phyloP scores from a whole-genome alignment of 2,888 invertebrate species.

The Crematogaster levior region DNA sequence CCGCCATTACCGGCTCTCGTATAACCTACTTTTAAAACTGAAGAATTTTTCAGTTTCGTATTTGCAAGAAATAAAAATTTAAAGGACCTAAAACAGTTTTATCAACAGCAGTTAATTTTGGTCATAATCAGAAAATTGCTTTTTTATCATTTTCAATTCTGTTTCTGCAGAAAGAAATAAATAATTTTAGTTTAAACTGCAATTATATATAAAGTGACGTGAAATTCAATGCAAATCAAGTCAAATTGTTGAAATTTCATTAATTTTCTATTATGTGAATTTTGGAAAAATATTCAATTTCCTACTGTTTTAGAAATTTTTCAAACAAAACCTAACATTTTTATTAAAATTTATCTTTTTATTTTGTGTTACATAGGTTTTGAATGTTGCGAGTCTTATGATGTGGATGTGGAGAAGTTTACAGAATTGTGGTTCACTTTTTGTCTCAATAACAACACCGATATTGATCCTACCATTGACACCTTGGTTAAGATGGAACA shows the following conservation, averaged over 20 bases:
- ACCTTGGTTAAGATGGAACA: conserved; percentile 75
- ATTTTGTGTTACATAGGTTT: conserved; percentile 72
- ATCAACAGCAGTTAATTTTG: not conserved
- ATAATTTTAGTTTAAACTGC: not conserved
- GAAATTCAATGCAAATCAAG: not conserved
- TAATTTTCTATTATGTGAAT: not conserved
- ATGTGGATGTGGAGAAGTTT: conserved; percentile 77
- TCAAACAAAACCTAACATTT: not conserved
- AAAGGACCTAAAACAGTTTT: not conserved
- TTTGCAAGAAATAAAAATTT: not conserved
- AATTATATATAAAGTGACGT: not conserved
- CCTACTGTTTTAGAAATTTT: not conserved
- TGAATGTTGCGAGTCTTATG: conserved; percentile 77
- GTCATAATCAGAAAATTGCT: not conserved
- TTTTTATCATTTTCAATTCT: not conserved
- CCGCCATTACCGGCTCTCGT: not conserved
- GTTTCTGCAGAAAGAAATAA: not conserved
- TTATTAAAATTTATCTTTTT: not conserved
- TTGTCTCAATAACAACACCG: conserved; percentile 68
- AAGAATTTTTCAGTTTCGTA: not conserved
- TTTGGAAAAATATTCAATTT: not conserved
- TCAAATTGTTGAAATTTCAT: not conserved
- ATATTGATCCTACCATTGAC: conserved; percentile 74
- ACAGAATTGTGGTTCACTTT: conserved; percentile 82
- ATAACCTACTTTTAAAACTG: conserved; percentile 34